A percentile compares a stretch with the other conserved stretches of the same genome.
These are phyloP conservation scores for Hydrotaea cyrtoneurina DNA, from an alignment of 2,888 invertebrate species.

Conservation along the genomic window DNA sequence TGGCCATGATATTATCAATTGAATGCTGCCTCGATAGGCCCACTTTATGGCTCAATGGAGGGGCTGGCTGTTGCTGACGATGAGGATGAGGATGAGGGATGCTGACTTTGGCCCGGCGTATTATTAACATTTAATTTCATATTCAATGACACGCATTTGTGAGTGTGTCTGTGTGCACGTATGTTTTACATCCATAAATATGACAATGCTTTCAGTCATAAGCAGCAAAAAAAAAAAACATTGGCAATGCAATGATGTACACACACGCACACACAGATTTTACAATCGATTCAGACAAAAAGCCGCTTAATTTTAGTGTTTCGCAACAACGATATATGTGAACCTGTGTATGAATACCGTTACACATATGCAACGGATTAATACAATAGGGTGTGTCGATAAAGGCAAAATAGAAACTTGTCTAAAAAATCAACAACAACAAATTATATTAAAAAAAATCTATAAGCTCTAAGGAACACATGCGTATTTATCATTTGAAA, in stretches of 20 bases:
- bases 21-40: neutral
- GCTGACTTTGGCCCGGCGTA: neutral
- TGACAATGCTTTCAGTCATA: neutral
- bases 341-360: too few species aligned
- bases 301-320: conserved; percentile 27
- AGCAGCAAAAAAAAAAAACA: neutral
- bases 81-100: too few species aligned
- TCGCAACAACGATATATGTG: neutral
- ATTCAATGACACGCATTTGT: conserved; percentile 8
- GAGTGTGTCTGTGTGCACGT: neutral
- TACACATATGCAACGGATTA: too few species aligned
- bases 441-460: too few species aligned
- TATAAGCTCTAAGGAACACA: too few species aligned
- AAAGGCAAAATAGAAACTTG: too few species aligned
- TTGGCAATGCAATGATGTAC: conserved; percentile 11
- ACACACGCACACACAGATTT: neutral
- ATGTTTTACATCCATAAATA: neutral
- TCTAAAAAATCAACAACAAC: too few species aligned
- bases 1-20: neutral
- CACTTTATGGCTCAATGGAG: neutral
- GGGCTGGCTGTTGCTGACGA: neutral
- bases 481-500: too few species aligned
- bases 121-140: conserved; percentile 27
- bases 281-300: conserved; percentile 29
- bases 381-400: too few species aligned